Evolutionary conservation across 2,797 vertebrate species (phyloP).

Genomic region (Macrochelys suwanniensis): DNA sequence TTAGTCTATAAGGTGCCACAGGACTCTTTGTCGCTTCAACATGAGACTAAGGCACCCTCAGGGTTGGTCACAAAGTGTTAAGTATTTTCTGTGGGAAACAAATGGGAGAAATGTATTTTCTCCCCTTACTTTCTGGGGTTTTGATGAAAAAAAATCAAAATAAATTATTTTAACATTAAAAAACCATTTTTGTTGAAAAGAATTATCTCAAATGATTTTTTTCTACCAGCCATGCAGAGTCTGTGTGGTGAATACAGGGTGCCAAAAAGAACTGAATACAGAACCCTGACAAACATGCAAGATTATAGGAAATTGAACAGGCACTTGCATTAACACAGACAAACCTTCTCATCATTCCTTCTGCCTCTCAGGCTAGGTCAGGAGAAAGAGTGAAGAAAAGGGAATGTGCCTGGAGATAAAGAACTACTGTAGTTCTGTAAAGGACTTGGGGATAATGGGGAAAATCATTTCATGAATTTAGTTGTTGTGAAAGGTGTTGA

Average conservation of each 20-base stretch:
- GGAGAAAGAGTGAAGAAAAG: background rate
- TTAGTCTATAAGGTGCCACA: too few species aligned
- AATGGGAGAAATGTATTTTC: background rate
- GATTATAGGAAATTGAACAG: background rate
- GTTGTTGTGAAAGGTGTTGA: background rate
- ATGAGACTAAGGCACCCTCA: background rate
- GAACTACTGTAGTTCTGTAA: background rate
- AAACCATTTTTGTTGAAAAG: background rate
- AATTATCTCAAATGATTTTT: background rate
- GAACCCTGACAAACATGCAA: background rate
- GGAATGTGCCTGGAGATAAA: background rate
- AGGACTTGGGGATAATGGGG: background rate
- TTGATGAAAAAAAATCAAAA: background rate
- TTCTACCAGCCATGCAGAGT: background rate
- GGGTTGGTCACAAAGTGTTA: accelerated
- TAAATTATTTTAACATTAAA: background rate
- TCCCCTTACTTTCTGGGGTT: background rate
- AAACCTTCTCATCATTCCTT: background rate
- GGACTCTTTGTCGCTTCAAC: too few species aligned
- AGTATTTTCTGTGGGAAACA: background rate
- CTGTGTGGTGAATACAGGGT: background rate
- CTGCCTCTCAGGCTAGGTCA: background rate
- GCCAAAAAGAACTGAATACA: background rate
- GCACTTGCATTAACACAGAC: background rate
- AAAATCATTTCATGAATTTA: background rate